Evolutionary conservation across 2,113 vertebrate species (phyloP).

Genomic region (Callionymus lyra): DNA sequence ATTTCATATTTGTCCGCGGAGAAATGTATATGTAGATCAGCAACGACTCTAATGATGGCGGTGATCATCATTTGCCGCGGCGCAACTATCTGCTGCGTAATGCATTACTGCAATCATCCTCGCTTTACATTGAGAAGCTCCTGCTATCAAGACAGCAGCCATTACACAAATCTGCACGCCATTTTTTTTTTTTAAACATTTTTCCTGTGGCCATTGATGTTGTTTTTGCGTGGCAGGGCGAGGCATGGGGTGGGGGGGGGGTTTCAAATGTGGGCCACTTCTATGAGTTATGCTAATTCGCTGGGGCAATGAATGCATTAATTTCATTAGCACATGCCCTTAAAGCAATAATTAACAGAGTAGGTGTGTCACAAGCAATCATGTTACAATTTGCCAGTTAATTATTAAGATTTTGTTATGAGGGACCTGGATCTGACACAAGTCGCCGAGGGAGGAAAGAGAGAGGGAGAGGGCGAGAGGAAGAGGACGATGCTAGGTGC

Average conservation of each 20-base stretch:
- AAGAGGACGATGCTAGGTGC: constrained; percentile 52
- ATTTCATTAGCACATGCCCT: constrained; percentile 99
- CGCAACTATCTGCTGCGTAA: constrained; percentile 48
- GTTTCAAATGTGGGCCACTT: constrained; percentile 93
- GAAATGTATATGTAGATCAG: constrained; percentile 59
- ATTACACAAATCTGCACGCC: constrained; percentile 67
- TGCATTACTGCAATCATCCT: constrained; percentile 57
- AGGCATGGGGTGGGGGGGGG: constrained; percentile 52
- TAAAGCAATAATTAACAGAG: constrained; percentile 99
- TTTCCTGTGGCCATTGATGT: constrained; percentile 51
- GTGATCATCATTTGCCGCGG: constrained; percentile 61
- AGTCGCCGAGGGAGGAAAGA: constrained; percentile 77
- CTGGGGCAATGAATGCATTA: constrained; percentile 99
- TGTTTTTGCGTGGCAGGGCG: constrained; percentile 12
- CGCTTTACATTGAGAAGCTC: constrained; percentile 69
- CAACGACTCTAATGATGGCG: constrained; percentile 56
- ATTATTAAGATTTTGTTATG: constrained; percentile 99
- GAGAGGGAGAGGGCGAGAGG: constrained; percentile 65
- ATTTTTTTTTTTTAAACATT: constrained; percentile 60
- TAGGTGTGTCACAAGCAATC: constrained; percentile 99
- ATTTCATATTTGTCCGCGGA: constrained; percentile 64
- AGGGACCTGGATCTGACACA: constrained; percentile 88
- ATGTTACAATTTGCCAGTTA: constrained; percentile 98
- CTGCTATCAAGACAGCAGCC: constrained; percentile 70
- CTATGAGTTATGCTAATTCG: constrained; percentile 99